A percentile compares a stretch with the other conserved stretches of the same genome.
Evolutionary conservation across 2,888 invertebrate species (phyloP).

Genomic region (Leptinotarsa tumamoca): DNA sequence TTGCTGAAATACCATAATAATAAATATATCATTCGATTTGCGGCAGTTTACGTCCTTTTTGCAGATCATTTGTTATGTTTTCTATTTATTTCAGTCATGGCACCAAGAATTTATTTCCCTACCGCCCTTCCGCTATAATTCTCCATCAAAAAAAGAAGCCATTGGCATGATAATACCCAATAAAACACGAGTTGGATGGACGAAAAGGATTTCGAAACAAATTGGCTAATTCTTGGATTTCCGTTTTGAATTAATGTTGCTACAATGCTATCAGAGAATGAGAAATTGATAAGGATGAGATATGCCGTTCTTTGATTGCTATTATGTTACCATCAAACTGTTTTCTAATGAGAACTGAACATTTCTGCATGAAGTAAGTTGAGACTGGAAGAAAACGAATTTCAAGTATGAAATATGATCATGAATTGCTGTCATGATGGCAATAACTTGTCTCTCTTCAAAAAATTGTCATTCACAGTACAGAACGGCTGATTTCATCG

Average conservation of each 20-base stretch:
- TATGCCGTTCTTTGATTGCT: not conserved
- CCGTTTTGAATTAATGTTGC: conserved; percentile 57
- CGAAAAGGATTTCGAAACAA: conserved; percentile 59
- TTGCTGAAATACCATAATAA: conserved; percentile 58
- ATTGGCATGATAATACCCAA: conserved; percentile 63
- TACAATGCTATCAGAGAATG: conserved; percentile 42
- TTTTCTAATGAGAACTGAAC: no score
- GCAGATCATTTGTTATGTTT: conserved; percentile 63
- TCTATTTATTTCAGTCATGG: conserved; percentile 61
- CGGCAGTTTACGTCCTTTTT: conserved; percentile 63
- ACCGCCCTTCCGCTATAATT: conserved; percentile 62
- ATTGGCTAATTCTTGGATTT: conserved; percentile 61
- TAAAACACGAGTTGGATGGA: conserved; percentile 55
- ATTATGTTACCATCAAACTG: no score
- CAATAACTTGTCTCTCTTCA: no score
- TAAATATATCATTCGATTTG: conserved; percentile 64
- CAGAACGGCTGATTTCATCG: no score
- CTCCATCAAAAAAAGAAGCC: conserved; percentile 56
- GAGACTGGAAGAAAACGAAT: no score
- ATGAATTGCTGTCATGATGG: no score
- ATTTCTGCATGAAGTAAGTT: no score
- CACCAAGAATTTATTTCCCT: conserved; percentile 59
- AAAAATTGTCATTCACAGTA: no score
- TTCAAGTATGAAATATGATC: no score
- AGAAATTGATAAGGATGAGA: not conserved